phyloP scores from a whole-genome alignment of 2,113 vertebrate species.

The human region GRCh38 chr1:32758501-32759000 shows the following conservation, averaged over 20 bases:
- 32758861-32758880: neutral
- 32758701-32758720: neutral
- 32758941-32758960: slow-evolving; percentile 47
- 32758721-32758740: neutral
- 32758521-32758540: slow-evolving; percentile 15
- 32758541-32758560: neutral
- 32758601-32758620: slow-evolving; percentile 4
- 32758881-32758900: neutral
- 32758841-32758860: neutral
- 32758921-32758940: neutral
- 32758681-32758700: neutral
- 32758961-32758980: slow-evolving; percentile 67
- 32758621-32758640: neutral
- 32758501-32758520: neutral
- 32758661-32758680: neutral
- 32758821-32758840: neutral
- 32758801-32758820: neutral
- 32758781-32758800: neutral
- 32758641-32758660: neutral
- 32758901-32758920: rapidly evolving
- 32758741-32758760: neutral
- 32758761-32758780: slow-evolving; percentile 3
- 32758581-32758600: neutral
- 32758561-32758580: slow-evolving; percentile 46
- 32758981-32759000: slow-evolving; percentile 69